These are phyloP conservation scores for Anoplolepis gracilipes DNA, from an alignment of 1,140 invertebrate genomes.

Conservation along the genomic window DNA sequence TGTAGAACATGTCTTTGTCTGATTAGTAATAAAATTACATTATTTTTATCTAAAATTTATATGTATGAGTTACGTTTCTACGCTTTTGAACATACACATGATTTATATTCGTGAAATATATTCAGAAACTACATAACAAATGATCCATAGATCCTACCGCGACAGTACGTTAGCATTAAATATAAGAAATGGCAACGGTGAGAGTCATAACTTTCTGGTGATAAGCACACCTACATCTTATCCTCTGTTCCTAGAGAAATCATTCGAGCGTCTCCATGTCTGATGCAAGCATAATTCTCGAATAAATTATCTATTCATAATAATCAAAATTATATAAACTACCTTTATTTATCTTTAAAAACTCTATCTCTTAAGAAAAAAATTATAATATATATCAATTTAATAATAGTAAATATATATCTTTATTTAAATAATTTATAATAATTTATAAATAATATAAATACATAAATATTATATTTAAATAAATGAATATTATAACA, in stretches of 20 bases:
- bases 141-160: background rate
- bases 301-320: background rate
- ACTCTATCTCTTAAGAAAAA: background rate
- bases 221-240: conserved; percentile 75
- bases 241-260: conserved; percentile 56
- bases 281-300: background rate
- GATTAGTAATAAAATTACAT: background rate
- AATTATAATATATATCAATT: background rate
- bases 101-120: background rate
- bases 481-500: too few species aligned
- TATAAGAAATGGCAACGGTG: conserved; percentile 75
- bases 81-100: too few species aligned
- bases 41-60: conserved; percentile 1
- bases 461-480: too few species aligned
- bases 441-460: background rate
- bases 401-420: background rate
- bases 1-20: background rate
- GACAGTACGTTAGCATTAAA: conserved; percentile 34
- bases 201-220: conserved; percentile 76
- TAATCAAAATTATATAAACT: background rate
- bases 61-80: background rate
- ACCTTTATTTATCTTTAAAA: background rate
- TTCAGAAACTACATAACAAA: background rate
- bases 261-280: background rate
- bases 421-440: too few species aligned